phyloP scores from a whole-genome alignment of 2,888 invertebrate species.

The Rhopalosiphum nymphaeae region DNA sequence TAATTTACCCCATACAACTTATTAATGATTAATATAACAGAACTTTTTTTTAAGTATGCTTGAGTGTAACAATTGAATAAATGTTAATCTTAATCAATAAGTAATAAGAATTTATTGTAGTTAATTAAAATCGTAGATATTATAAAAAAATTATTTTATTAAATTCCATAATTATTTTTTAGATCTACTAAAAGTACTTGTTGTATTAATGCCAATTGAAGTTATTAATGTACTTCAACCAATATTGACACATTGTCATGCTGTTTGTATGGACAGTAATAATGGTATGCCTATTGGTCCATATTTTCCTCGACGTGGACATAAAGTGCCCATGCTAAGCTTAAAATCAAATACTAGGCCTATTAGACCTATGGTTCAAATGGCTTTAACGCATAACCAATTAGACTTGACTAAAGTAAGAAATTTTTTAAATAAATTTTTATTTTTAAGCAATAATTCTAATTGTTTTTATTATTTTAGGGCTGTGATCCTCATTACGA shows the following conservation, averaged over 20 bases:
- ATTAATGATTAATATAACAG: too few relatives aligned
- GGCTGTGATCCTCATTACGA: conserved; percentile 85
- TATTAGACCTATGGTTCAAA: conserved; percentile 85
- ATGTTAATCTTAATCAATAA: background rate
- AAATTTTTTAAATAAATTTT: conserved; percentile 11
- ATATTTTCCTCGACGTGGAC: conserved; percentile 81
- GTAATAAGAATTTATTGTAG: background rate
- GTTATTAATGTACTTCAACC: conserved; percentile 87
- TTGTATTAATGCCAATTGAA: conserved; percentile 83
- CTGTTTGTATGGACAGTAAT: conserved; percentile 82
- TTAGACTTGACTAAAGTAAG: conserved; percentile 78
- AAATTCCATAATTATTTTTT: conserved; percentile 67
- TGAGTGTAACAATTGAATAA: background rate
- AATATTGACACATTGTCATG: conserved; percentile 86
- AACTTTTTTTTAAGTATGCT: background rate
- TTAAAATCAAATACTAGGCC: conserved; percentile 79
- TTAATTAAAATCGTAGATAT: background rate
- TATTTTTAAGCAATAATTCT: background rate
- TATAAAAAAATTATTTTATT: background rate
- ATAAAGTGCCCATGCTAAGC: conserved; percentile 72
- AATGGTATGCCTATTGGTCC: conserved; percentile 81
- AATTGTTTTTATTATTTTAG: conserved; percentile 70
- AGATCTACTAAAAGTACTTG: conserved; percentile 84
- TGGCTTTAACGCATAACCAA: conserved; percentile 84
- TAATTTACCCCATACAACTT: too few relatives aligned